Conservation (phyloP, 2,113 vertebrate genomes). For the Rhynchomys soricoides region DNA sequence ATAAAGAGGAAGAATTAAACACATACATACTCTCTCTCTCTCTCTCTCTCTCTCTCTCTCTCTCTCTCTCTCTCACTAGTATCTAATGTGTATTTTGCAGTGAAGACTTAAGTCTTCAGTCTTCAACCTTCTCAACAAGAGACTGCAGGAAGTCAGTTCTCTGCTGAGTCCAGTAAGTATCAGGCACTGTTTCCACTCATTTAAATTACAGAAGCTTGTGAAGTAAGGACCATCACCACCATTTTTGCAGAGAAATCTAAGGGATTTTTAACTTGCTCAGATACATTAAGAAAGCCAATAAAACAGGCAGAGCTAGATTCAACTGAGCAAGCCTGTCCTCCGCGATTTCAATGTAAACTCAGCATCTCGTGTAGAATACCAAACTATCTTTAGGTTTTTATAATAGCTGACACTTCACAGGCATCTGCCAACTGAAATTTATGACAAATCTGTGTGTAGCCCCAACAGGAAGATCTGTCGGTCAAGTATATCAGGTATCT, state of each 20-base stretch:
- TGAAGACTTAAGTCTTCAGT: neutral
- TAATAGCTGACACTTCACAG: neutral
- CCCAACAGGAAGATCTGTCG: neutral
- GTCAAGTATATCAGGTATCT: constrained; percentile 21
- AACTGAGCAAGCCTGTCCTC: neutral
- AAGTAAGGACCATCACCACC: neutral
- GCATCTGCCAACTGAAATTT: neutral
- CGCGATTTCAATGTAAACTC: neutral
- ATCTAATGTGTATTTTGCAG: neutral
- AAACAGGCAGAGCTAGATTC: neutral
- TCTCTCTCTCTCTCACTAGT: too few species aligned
- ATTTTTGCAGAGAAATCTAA: constrained; percentile 2
- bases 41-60: too few species aligned
- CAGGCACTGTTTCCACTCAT: neutral
- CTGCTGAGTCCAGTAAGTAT: neutral
- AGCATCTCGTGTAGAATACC: constrained; percentile 6
- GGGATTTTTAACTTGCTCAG: constrained; percentile 21
- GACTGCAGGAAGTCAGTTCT: neutral
- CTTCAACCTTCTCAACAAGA: neutral
- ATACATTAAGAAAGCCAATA: neutral
- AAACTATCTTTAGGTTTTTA: neutral
- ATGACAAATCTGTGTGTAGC: neutral
- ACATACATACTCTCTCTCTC: too few species aligned
- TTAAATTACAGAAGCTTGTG: neutral
- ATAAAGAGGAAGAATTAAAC: neutral